Base-by-base conservation (phyloP, 30 jellyfish, hydroid and myxozoan genomes). In the Aurelia sp. region DNA sequence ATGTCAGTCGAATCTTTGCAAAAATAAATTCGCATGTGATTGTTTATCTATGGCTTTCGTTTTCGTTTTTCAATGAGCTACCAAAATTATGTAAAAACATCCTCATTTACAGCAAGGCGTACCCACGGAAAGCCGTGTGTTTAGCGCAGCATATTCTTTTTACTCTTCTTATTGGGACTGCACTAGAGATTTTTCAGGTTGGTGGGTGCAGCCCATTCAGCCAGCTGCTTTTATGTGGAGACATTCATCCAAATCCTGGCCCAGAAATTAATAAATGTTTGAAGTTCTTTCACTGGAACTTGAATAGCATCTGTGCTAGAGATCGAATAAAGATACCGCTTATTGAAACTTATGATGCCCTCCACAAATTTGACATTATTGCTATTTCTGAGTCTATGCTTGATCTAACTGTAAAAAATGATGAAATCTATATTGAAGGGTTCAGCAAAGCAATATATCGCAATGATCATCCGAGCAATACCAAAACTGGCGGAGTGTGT, bases 401-500 rank as follows among this genome's bases (percentile, higher is more conserved):
- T 27, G 33, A 27, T 27, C 33, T 27, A 27, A 27, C 33, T 27
- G 33, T 27, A 27, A 27, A 27, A 27, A 62, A 80, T 35, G 85
- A 67, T 40, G 84, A 67, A 67, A 81, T 81, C n/a, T 27, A 27
- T 27, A 27, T 27, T 27, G 33, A 27, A 27, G 33, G 33, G 33
- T 27, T 27, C 33, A 27, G 76, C 77, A 67, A 53, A 19, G 91
- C 65, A 76, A 81, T 67, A 50, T 81, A 67, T 81, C 91, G 85
- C 52, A 81, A 76, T 67, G 85, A 67, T 51, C 88, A 58, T 31
- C 87, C 87, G 40, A 77, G 88, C 88, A 77, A 77, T 57, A 59
- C 88, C 64, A 59, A 66, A 81, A 66, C 57, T 66, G 91, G 85
- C 55, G 85, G 85, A n/a, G 77, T 81, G 53, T 67, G 91, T 67